Evolutionary conservation across 2,888 invertebrate genomes (phyloP).

Genomic region (Orthonychiurus folsomi): DNA sequence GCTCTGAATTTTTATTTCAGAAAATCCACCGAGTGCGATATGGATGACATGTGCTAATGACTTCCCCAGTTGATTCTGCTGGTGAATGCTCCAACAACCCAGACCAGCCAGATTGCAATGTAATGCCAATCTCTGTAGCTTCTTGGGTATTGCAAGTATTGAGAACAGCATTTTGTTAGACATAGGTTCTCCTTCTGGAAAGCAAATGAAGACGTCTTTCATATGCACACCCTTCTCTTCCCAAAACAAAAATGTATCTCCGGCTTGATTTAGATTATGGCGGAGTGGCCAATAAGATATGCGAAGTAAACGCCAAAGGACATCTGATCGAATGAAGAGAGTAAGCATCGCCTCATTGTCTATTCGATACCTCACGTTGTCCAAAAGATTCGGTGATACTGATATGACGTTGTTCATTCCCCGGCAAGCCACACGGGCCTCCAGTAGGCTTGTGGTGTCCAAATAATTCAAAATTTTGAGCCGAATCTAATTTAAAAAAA

Average conservation of each 20-base stretch:
- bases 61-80: background rate
- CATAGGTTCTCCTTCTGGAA: background rate
- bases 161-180: background rate
- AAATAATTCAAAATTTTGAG: background rate
- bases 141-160: background rate
- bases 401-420: background rate
- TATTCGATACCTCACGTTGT: background rate
- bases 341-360: background rate
- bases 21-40: background rate
- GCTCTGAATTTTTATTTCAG: background rate
- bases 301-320: background rate
- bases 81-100: background rate
- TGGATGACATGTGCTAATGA: background rate
- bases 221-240: slow-evolving; percentile 1
- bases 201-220: background rate
- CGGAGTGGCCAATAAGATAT: slow-evolving; percentile 4
- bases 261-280: background rate
- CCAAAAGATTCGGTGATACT: background rate
- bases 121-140: background rate
- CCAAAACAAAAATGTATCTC: background rate
- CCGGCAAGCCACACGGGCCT: background rate
- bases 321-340: background rate
- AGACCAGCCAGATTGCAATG: background rate
- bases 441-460: background rate
- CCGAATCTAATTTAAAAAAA: too few relatives aligned